Conservation (phyloP, 1,140 invertebrate species). For the Saccostrea cuccullata region DNA sequence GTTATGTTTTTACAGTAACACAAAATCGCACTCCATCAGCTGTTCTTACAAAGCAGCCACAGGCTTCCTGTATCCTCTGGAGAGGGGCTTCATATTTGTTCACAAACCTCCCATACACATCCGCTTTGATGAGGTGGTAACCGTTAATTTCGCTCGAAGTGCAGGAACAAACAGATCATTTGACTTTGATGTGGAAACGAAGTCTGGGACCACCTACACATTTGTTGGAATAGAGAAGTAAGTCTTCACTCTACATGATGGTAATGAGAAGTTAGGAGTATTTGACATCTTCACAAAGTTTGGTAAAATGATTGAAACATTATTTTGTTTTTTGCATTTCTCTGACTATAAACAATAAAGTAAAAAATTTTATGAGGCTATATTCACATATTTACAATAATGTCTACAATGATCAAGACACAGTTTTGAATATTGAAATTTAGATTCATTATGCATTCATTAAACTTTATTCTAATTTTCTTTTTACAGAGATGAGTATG, state of each 20-base stretch:
- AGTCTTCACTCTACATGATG: constrained; percentile 52
- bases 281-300: background rate
- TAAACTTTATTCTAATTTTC: background rate
- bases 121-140: constrained; percentile 96
- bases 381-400: no score
- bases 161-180: constrained; percentile 93
- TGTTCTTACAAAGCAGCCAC: constrained; percentile 99
- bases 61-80: constrained; percentile 98
- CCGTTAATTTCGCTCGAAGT: constrained; percentile 97
- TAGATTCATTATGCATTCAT: background rate
- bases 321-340: no score
- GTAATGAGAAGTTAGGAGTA: background rate
- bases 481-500: constrained; percentile 90
- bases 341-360: no score
- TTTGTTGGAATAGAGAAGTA: constrained; percentile 98
- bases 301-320: no score
- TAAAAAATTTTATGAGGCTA: no score
- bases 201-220: constrained; percentile 92
- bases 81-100: constrained; percentile 98
- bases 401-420: no score
- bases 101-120: constrained; percentile 99
- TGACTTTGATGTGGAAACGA: constrained; percentile 96
- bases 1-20: constrained; percentile 88
- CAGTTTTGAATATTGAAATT: no score
- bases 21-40: constrained; percentile 92